phyloP scores from a whole-genome alignment of 2,113 vertebrate genomes.

The Xyrauchen texanus region DNA sequence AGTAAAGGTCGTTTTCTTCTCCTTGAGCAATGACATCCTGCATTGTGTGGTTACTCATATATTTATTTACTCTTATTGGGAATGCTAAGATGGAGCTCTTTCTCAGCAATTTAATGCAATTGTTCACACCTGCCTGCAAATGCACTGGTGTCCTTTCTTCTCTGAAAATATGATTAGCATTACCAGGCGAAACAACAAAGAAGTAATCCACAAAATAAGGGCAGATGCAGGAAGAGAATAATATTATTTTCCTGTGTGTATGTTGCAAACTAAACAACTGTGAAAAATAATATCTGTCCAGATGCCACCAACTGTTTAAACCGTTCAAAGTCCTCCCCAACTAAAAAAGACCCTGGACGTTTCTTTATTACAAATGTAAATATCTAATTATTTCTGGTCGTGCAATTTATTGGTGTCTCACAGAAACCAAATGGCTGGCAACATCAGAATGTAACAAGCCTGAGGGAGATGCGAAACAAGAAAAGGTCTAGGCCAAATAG shows the following conservation, averaged over 20 bases:
- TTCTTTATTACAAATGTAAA: conserved; percentile 4
- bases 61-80: conserved; percentile 57
- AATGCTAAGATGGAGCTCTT: conserved; percentile 63
- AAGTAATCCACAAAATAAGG: conserved; percentile 56
- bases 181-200: conserved; percentile 60
- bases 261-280: conserved; percentile 24
- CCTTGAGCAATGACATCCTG: conserved; percentile 53
- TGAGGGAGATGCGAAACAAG: no score
- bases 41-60: conserved; percentile 11
- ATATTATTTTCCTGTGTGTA: conserved; percentile 42
- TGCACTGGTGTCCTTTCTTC: conserved; percentile 59
- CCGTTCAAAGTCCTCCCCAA: background rate
- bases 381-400: background rate
- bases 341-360: background rate
- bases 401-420: background rate
- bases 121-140: conserved; percentile 68
- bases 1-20: conserved; percentile 54
- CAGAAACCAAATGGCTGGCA: background rate
- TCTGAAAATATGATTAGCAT: conserved; percentile 68
- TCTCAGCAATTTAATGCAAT: conserved; percentile 67
- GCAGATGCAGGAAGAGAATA: conserved; percentile 41
- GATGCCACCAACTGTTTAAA: background rate
- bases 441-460: background rate
- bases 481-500: no score
- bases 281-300: conserved; percentile 38